A percentile compares a stretch with the other conserved stretches of the same genome.
Evolutionary conservation across 1,140 invertebrate genomes (phyloP).

Genomic region (Drosophila quadrilineata): DNA sequence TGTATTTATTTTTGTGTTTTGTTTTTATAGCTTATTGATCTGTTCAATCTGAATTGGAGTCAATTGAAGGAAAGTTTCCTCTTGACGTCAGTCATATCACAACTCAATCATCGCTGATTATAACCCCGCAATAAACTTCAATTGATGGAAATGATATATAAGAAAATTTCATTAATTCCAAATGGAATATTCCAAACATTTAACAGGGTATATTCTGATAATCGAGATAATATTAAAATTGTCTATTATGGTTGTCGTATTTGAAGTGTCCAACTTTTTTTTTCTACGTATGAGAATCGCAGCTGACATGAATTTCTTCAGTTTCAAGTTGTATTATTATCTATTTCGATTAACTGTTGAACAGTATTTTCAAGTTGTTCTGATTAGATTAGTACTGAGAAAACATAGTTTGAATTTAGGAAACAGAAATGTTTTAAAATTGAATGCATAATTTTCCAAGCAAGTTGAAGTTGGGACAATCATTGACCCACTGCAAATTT

Average conservation of each 20-base stretch:
- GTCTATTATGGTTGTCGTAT: too few relatives aligned
- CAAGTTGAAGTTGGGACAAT: not conserved
- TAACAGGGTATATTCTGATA: too few relatives aligned
- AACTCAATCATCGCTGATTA: constrained; percentile 1
- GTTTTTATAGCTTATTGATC: too few relatives aligned
- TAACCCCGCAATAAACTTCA: constrained; percentile 24
- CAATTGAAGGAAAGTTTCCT: constrained; percentile 6
- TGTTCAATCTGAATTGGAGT: not conserved
- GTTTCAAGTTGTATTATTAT: constrained; percentile 27
- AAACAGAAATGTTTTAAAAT: constrained; percentile 6
- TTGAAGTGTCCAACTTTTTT: too few relatives aligned
- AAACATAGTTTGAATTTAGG: constrained; percentile 1
- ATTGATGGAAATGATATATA: constrained; percentile 16
- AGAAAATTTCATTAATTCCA: constrained; percentile 8
- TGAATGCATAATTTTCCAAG: not conserved
- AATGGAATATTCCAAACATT: not conserved
- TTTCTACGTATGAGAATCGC: too few relatives aligned
- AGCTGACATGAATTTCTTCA: constrained; percentile 21
- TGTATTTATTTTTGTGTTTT: too few relatives aligned
- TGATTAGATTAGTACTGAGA: constrained; percentile 36
- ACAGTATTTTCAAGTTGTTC: not conserved
- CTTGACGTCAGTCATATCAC: constrained; percentile 24
- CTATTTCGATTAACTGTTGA: constrained; percentile 26
- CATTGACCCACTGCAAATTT: not conserved
- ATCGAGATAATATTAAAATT: too few relatives aligned